Evolutionary conservation across 2,113 vertebrate species (phyloP).

Genomic region (Siniperca chuatsi): DNA sequence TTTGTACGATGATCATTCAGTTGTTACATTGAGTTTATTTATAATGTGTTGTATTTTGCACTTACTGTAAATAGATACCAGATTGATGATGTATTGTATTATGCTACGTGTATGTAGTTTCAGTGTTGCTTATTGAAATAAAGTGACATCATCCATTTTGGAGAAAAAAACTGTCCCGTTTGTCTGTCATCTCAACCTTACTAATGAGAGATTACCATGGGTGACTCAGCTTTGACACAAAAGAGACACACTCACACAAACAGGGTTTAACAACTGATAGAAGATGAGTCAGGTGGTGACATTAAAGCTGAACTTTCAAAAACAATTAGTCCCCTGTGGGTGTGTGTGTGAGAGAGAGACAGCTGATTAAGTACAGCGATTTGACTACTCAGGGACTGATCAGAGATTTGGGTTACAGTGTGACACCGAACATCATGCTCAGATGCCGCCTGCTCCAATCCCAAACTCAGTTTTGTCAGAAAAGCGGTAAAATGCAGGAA

Average conservation of each 20-base stretch:
- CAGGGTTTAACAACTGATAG: slow-evolving; percentile 8
- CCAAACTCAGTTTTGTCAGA: background rate
- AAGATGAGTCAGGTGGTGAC: slow-evolving; percentile 67
- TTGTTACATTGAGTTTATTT: slow-evolving; percentile 36
- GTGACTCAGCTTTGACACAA: slow-evolving; percentile 65
- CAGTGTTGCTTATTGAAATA: slow-evolving; percentile 58
- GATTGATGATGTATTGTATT: slow-evolving; percentile 29
- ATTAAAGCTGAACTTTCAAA: slow-evolving; percentile 43
- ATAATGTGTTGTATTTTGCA: slow-evolving; percentile 39
- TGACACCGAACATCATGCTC: background rate
- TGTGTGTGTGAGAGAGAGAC: background rate
- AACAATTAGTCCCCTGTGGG: slow-evolving; percentile 1
- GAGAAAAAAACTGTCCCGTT: background rate
- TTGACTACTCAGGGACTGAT: slow-evolving; percentile 25
- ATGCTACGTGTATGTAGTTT: slow-evolving; percentile 44
- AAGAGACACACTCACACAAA: slow-evolving; percentile 30
- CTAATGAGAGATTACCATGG: slow-evolving; percentile 19
- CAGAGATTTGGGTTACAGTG: slow-evolving; percentile 44
- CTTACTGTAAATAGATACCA: slow-evolving; percentile 32
- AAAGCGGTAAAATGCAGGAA: background rate
- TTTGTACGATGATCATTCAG: slow-evolving; percentile 8
- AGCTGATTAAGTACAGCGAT: background rate
- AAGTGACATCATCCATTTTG: slow-evolving; percentile 45
- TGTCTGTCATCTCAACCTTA: slow-evolving; percentile 21
- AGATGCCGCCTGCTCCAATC: background rate